Evolutionary conservation across 2,113 vertebrate genomes (phyloP).

Genomic region (Puma concolor): DNA sequence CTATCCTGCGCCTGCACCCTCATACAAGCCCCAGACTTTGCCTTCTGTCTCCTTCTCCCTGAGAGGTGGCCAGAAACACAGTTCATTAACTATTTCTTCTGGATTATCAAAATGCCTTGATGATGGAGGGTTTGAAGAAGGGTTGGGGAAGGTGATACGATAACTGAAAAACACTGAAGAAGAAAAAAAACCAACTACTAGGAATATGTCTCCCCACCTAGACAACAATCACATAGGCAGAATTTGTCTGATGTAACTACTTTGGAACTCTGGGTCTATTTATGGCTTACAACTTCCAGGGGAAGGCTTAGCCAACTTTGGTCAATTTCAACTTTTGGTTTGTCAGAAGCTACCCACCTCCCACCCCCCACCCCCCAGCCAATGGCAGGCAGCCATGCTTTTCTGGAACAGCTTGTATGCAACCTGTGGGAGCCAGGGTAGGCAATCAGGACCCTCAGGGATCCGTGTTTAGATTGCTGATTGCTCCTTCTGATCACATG

Average conservation of each 20-base stretch:
- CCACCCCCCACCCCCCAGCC: too few relatives aligned
- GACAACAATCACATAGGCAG: neutral
- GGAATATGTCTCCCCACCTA: neutral
- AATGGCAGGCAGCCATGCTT: neutral
- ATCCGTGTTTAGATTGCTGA: neutral
- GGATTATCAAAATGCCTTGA: conserved; percentile 9
- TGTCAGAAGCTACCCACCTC: neutral
- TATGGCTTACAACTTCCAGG: neutral
- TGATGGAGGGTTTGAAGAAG: neutral
- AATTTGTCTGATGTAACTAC: neutral
- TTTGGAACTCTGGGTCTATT: conserved; percentile 2
- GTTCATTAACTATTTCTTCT: neutral
- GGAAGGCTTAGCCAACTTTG: neutral
- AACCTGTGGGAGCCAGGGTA: neutral
- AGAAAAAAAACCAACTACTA: neutral
- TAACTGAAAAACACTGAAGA: neutral
- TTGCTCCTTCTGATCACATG: neutral
- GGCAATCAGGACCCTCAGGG: neutral
- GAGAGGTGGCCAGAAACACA: neutral
- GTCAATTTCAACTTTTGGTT: neutral
- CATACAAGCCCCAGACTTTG: neutral
- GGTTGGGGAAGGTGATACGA: neutral
- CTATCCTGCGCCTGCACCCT: neutral
- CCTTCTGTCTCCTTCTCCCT: neutral
- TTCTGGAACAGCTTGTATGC: neutral